Evolutionary conservation across 2,888 invertebrate genomes (phyloP).

Genomic region (Timandra comae): DNA sequence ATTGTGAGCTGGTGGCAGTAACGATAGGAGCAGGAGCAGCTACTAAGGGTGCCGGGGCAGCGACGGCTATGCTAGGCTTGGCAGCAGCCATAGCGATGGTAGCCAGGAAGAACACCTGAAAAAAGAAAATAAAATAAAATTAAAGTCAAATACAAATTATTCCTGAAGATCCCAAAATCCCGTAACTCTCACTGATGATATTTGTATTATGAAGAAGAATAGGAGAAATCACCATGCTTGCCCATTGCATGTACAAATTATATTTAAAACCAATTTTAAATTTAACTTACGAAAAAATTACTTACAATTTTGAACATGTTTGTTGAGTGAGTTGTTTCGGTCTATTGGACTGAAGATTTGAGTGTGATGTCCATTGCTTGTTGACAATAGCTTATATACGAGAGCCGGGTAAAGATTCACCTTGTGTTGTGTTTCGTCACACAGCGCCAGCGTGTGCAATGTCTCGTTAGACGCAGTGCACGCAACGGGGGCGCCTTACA

Average conservation of each 20-base stretch:
- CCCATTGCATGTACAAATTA: too few relatives aligned
- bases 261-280: too few relatives aligned
- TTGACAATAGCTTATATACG: constrained; percentile 69
- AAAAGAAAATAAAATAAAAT: too few relatives aligned
- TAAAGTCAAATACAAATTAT: too few relatives aligned
- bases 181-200: too few relatives aligned
- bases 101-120: constrained; percentile 55
- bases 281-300: constrained; percentile 16
- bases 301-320: constrained; percentile 65
- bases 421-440: constrained; percentile 66
- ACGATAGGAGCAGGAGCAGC: constrained; percentile 56
- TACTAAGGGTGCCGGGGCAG: constrained; percentile 56
- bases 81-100: constrained; percentile 47
- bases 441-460: constrained; percentile 30
- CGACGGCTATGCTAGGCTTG: constrained; percentile 52
- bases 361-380: constrained; percentile 51
- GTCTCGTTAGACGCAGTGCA: constrained; percentile 54
- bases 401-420: constrained; percentile 60
- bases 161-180: too few relatives aligned
- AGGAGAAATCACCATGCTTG: too few relatives aligned
- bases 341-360: constrained; percentile 49
- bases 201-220: too few relatives aligned
- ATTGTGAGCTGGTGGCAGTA: constrained; percentile 46
- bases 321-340: constrained; percentile 34
- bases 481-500: constrained; percentile 62